Percentiles rank a stretch among this genome's conserved stretches.
Evolutionary conservation across 92 coral and sea anemone species (phyloP).

Genomic region (Chrysogorgia sp.): DNA sequence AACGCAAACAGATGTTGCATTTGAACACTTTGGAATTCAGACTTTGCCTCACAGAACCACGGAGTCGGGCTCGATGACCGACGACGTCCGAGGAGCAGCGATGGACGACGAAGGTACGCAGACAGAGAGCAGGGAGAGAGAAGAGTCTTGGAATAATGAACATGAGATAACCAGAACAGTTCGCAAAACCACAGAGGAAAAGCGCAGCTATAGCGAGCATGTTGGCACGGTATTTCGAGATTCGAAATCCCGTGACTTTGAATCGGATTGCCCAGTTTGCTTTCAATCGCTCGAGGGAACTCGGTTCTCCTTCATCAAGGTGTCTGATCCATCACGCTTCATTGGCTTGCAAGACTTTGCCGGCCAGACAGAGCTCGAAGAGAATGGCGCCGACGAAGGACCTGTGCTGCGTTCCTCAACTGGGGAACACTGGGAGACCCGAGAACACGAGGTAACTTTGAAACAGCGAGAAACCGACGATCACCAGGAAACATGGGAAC

Average conservation of each 20-base stretch:
- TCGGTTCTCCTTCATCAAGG: slow-evolving; percentile 22
- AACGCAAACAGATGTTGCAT: slow-evolving; percentile 18
- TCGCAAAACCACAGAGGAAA: slow-evolving; percentile 26
- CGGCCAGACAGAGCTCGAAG: not conserved
- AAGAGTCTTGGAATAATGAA: not conserved
- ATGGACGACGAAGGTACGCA: slow-evolving; percentile 28
- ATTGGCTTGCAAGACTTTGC: slow-evolving; percentile 16
- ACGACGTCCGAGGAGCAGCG: slow-evolving; percentile 13
- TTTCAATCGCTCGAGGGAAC: slow-evolving; percentile 17
- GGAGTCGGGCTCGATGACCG: not conserved
- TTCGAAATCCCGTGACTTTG: not conserved
- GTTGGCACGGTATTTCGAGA: not conserved
- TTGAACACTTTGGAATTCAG: not conserved
- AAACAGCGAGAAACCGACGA: not conserved
- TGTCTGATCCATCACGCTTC: slow-evolving; percentile 22
- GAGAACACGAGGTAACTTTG: not conserved
- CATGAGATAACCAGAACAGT: slow-evolving; percentile 9
- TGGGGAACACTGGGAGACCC: slow-evolving; percentile 4
- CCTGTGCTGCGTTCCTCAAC: not conserved
- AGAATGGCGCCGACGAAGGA: not conserved
- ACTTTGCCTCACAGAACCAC: not conserved
- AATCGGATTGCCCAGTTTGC: slow-evolving; percentile 39
- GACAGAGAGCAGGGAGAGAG: slow-evolving; percentile 5
- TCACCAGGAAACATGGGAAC: not conserved
- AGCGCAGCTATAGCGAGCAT: slow-evolving; percentile 1